Evolutionary conservation across 2,888 invertebrate species (phyloP).

Genomic region (Callyntrura guangdongensis): DNA sequence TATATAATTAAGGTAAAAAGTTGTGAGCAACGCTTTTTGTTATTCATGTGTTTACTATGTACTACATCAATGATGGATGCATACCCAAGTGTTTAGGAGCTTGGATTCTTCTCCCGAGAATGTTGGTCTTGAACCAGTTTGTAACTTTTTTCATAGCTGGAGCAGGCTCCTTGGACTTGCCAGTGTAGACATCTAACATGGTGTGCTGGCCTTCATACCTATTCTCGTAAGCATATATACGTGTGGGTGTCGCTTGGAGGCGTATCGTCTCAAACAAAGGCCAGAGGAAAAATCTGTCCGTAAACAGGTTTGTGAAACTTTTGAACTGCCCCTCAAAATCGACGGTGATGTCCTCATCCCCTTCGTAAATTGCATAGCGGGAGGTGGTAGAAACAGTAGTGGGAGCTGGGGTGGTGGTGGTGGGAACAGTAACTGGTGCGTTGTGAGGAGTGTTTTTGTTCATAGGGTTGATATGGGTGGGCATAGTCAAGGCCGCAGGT

Average conservation of each 20-base stretch:
- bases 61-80: background rate
- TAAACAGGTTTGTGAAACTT: slow-evolving; percentile 78
- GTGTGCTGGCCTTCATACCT: slow-evolving; percentile 87
- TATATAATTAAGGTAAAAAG: background rate
- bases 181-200: slow-evolving; percentile 87
- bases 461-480: slow-evolving; percentile 16
- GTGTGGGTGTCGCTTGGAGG: slow-evolving; percentile 82
- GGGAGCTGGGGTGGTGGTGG: slow-evolving; percentile 1
- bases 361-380: slow-evolving; percentile 35
- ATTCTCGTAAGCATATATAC: slow-evolving; percentile 87
- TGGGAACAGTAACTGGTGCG: background rate
- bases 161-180: slow-evolving; percentile 82
- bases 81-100: slow-evolving; percentile 80
- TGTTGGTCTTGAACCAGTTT: slow-evolving; percentile 82
- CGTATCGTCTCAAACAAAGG: slow-evolving; percentile 72
- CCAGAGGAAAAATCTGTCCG: slow-evolving; percentile 75
- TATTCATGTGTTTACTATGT: background rate
- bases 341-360: slow-evolving; percentile 70
- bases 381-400: slow-evolving; percentile 30
- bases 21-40: background rate
- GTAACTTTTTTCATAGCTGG: slow-evolving; percentile 79
- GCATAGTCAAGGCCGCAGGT: background rate
- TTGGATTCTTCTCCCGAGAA: slow-evolving; percentile 77
- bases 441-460: slow-evolving; percentile 7
- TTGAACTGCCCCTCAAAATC: slow-evolving; percentile 81